Evolutionary conservation across 2,797 vertebrate species (phyloP).

Genomic region (Anabacerthia variegaticeps): DNA sequence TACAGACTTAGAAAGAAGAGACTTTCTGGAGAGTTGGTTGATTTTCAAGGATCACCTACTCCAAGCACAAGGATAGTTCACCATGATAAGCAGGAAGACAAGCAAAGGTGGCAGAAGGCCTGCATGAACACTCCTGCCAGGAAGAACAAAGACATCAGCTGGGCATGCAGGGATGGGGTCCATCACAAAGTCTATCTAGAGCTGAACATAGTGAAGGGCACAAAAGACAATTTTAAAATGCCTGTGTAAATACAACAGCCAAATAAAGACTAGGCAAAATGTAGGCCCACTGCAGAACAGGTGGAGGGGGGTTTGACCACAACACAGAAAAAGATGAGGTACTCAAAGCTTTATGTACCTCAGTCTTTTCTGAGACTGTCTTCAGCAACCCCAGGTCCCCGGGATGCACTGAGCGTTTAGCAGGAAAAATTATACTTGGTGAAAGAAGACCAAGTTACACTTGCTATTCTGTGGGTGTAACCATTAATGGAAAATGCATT

Average conservation of each 20-base stretch:
- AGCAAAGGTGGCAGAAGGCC: not conserved
- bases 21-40: not conserved
- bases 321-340: not conserved
- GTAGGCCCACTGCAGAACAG: not conserved
- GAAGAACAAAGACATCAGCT: not conserved
- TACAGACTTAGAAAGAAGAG: not conserved
- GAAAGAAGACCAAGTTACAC: not conserved
- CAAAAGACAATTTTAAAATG: not conserved
- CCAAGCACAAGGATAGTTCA: not conserved
- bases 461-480: not conserved
- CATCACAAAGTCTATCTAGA: not conserved
- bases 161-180: accelerated
- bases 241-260: not conserved
- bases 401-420: accelerated
- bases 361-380: not conserved
- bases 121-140: not conserved
- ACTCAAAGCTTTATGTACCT: not conserved
- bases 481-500: not conserved
- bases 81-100: not conserved
- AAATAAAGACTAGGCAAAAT: not conserved
- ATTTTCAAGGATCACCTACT: not conserved
- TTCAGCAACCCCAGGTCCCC: not conserved
- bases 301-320: not conserved
- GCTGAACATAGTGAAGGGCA: not conserved
- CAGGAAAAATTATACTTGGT: not conserved